A percentile compares a stretch with the other conserved stretches of the same genome.
These are phyloP conservation scores for Fragum fragum DNA, from an alignment of 2,888 invertebrate genomes.

Conservation along the genomic window DNA sequence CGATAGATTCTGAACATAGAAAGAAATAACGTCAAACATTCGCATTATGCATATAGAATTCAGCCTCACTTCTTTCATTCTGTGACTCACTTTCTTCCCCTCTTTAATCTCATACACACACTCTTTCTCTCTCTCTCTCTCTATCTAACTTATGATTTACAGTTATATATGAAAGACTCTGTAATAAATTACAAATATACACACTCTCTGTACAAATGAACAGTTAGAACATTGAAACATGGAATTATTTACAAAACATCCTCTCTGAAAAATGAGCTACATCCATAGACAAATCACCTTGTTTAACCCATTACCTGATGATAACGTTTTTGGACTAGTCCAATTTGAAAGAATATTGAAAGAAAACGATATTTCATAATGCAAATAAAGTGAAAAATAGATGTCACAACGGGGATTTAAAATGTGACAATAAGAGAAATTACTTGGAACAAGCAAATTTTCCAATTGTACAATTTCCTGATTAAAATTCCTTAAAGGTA, in stretches of 20 bases:
- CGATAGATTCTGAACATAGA: not conserved
- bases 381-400: no score
- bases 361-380: no score
- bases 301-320: no score
- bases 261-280: not conserved
- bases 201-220: conserved; percentile 12
- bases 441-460: no score
- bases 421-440: no score
- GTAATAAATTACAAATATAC: conserved; percentile 67
- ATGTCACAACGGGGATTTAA: no score
- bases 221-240: not conserved
- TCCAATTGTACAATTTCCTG: no score
- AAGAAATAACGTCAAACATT: not conserved
- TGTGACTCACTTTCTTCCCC: not conserved
- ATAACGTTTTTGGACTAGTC: no score
- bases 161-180: conserved; percentile 61
- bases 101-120: conserved; percentile 13
- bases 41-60: conserved; percentile 17
- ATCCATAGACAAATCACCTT: no score
- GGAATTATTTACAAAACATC: not conserved
- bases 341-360: no score
- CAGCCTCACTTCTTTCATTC: not conserved
- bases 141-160: conserved; percentile 14
- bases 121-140: conserved; percentile 27
- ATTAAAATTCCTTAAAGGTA: no score